These are phyloP conservation scores for Spondyliosoma cantharus DNA, from an alignment of 2,797 vertebrate species.

Conservation along the genomic window DNA sequence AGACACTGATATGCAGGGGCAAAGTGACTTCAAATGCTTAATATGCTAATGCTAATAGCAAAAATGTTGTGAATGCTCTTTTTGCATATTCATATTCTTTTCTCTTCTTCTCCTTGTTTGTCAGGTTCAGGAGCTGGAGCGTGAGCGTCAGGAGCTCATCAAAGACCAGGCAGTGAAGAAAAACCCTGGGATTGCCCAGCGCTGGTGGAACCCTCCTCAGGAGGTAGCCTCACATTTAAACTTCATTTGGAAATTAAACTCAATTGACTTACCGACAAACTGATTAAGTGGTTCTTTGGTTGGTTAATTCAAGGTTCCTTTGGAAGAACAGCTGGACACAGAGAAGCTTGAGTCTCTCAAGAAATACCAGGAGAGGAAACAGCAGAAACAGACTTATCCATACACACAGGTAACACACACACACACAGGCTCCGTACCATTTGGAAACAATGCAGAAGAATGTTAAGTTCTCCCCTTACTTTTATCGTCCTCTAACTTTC, in stretches of 20 bases:
- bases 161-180: constrained; percentile 96
- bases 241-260: neutral
- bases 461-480: neutral
- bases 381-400: constrained; percentile 74
- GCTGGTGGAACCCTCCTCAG: constrained; percentile 98
- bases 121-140: constrained; percentile 92
- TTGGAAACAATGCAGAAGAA: too few relatives aligned
- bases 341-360: constrained; percentile 93
- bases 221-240: constrained; percentile 81
- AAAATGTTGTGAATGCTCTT: neutral
- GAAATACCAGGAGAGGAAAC: constrained; percentile 95
- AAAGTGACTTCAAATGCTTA: neutral
- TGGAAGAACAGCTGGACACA: constrained; percentile 92
- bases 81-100: neutral
- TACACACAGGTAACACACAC: constrained; percentile 73
- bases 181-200: constrained; percentile 92
- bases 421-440: constrained; percentile 17
- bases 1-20: neutral
- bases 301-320: constrained; percentile 68
- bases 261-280: neutral
- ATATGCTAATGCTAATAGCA: neutral
- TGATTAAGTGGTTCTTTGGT: neutral
- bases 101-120: neutral
- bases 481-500: neutral
- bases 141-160: constrained; percentile 95